Base-by-base conservation (phyloP, 1,140 invertebrate species). In the Drosophila tropicalis region DNA sequence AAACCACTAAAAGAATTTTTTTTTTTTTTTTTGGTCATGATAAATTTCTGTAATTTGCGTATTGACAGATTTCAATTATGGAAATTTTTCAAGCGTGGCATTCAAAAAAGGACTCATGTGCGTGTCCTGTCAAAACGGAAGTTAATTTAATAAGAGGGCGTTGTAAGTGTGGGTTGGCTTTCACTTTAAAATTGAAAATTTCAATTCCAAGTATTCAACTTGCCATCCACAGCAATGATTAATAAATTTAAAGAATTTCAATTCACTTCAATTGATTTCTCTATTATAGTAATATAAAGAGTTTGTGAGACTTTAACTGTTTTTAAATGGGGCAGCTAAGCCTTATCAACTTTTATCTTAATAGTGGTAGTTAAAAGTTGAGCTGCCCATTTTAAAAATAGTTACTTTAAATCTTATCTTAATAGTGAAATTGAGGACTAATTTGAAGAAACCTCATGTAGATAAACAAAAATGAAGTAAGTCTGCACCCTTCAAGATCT, bases 41-140 rank as follows among this genome's bases (percentile, higher is more conserved):
- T 80, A 80, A 87, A 87, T 87, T 87, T 89, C 61, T 60, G 63
- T 83, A 83, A 87, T 87, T 83, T 87, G 70, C 84, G 63, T 74
- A 87, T 83, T 87, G 83, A 87, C 79, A 89, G 83, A 89, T 87
- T 87, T 87, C 79, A 87, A 87, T 87, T 87, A 87, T 67, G 68
- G 76, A 36, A 87, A 65, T 56, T 58, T 25, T 36, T 87, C 79
- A 83, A 67, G 79, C 83, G 76, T 83, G 70, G 51, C 60, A 44
- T 10, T 29, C 22, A 2, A 25, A 47, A 25, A 15, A 56, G 15
- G 51, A 15, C 9, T 32, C 62, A 25, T 67, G 57, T 64, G 15
- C 12, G 15, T 29, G 15, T 29, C 65, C 62, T 51, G 17, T 44
- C 66, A 58, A 58, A 81, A 61, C 56, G 79, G 75, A 83, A 76